Evolutionary conservation across 2,797 vertebrate genomes (phyloP), one percentile per base, ranked within the genome.

Genomic region (Mastacembelus armatus): DNA sequence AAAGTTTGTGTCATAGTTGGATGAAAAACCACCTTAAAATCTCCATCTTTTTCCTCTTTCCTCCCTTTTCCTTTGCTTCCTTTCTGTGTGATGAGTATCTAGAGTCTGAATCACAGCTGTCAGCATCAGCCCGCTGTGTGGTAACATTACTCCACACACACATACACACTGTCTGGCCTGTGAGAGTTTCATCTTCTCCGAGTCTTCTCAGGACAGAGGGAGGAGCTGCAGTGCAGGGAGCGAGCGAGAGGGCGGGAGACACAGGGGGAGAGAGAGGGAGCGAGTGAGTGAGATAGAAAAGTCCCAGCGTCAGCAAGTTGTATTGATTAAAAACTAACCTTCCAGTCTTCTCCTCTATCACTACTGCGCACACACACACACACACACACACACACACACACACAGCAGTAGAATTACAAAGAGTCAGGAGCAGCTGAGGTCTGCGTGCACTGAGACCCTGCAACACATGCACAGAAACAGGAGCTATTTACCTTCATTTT

Each of bases 271-370:
- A 59, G 75, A 57, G 83, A 56, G 75, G 1, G 79, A 68, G 65
- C 12, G 43, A 48, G 68, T 11, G 27, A 73, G 91, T 75, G 72
- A 80, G 80, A 90, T 92, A 92, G 91, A 94, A 94, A 97, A 97
- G 93, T 94, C 93, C 80, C 89, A 3, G 93, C 96, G 95, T 98
- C 97, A 98, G 97, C 97, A 97, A 94, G 93, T 97, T 97, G 95
- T 97, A 98, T 98, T 98, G 96, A 99, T 99, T 98, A 98, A 97
- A 98, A 97, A 97, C 95, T 96, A 97, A 98, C 96, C 96, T 97
- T 96, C 96, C 96, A 96, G 95, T 96, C 88, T 95, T 96, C 95
- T 96, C 86, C 94, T 89, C 93, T 89, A 94, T 95, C 88, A 84
- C 84, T 78, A 74, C 76, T 68, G 19, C 83, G 56, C 80, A 64